Evolutionary conservation across 1,140 invertebrate genomes (phyloP), one percentile per base, ranked within the genome.

Genomic region (Catajapyx aquilonaris): DNA sequence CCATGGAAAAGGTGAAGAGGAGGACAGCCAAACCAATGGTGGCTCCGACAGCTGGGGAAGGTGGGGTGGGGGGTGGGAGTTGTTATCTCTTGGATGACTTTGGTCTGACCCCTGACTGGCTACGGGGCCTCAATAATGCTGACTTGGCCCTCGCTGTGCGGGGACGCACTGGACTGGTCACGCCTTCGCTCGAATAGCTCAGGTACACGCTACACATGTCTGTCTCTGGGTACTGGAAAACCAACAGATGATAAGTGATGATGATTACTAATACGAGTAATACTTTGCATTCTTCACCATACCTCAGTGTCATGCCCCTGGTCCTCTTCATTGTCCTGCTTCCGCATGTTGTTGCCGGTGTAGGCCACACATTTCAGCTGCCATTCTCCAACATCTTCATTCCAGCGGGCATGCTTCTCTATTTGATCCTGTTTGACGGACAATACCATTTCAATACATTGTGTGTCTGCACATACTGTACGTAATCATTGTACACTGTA

Each of bases 361-460:
- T 98, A 98, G 1, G 94, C 94, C 2, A 98, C 87, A 61, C 90
- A 95, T 53, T 83, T 84, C 9, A 97, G 66, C 55, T 97, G 88
- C 85, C 91, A 99, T 57, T 98, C 93, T 13, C 90, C 91, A 33
- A 93, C 88, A 48, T 96, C 90, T 58, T 96, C 88, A 62, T 95
- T 96, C 87, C 90, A 97, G 48, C 81, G 75, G 11, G 88, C 83
- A 54, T 91, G 83, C 46, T 78, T 68, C 49, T 94, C 85, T 41
- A 96, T 86, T 59, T 91, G 71, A 39, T 81, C 78, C 73, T 88
- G 51, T n/a, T n/a, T n/a, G n/a, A n/a, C n/a, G n/a, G n/a, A n/a
- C n/a, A n/a, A n/a, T n/a, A n/a, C n/a, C n/a, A n/a, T 28, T n/a
- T n/a, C 9, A n/a, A 9, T 10, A 28, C 9, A 9, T 28, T n/a